Evolutionary conservation across 2,888 invertebrate species (phyloP).

Genomic region (Macaria notata): DNA sequence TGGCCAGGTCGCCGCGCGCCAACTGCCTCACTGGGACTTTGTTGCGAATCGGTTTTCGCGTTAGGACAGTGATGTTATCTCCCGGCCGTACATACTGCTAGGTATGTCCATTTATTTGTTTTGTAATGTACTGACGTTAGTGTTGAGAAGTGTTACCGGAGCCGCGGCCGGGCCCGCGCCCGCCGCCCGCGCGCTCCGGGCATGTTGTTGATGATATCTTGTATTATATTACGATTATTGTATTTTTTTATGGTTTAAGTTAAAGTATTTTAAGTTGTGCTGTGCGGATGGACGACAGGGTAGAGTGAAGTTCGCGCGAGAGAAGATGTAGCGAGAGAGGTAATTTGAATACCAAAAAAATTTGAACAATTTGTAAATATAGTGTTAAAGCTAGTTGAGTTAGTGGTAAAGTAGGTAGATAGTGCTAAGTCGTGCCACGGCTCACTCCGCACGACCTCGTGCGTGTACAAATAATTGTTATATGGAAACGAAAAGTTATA

Average conservation of each 20-base stretch:
- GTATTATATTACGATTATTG: slow-evolving; percentile 79
- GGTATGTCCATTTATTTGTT: slow-evolving; percentile 79
- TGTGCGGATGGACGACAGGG: slow-evolving; percentile 65
- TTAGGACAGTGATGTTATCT: slow-evolving; percentile 73
- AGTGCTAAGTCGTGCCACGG: slow-evolving; percentile 77
- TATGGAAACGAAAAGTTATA: slow-evolving; percentile 75
- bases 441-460: slow-evolving; percentile 73
- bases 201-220: slow-evolving; percentile 75
- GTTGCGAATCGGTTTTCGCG: slow-evolving; percentile 57
- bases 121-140: slow-evolving; percentile 69
- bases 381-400: slow-evolving; percentile 70
- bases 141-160: slow-evolving; percentile 65
- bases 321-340: slow-evolving; percentile 72
- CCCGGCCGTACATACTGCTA: slow-evolving; percentile 72
- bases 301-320: slow-evolving; percentile 57
- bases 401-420: slow-evolving; percentile 73
- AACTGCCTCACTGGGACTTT: slow-evolving; percentile 60
- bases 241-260: slow-evolving; percentile 79
- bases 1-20: slow-evolving; percentile 75
- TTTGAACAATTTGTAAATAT: slow-evolving; percentile 82
- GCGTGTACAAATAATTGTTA: slow-evolving; percentile 82
- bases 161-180: slow-evolving; percentile 40
- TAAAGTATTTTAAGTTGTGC: slow-evolving; percentile 74
- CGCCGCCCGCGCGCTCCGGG: slow-evolving; percentile 25
- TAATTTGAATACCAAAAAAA: slow-evolving; percentile 82